Evolutionary conservation across 1,140 invertebrate genomes (phyloP).

Genomic region (Scylla paramamosain): DNA sequence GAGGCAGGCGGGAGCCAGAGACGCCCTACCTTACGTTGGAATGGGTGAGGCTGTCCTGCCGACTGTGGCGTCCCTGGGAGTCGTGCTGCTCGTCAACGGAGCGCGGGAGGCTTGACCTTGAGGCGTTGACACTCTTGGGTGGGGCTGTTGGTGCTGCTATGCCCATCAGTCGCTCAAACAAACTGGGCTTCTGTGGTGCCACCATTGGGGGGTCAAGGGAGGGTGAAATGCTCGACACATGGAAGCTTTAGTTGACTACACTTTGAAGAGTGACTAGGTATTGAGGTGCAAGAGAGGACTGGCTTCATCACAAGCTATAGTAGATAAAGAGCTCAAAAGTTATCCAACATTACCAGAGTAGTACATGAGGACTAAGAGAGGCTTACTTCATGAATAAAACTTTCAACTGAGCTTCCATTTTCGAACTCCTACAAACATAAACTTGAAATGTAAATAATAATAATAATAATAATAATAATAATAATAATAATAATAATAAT

Average conservation of each 20-base stretch:
- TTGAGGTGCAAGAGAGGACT: neutral
- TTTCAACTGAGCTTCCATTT: conserved; percentile 65
- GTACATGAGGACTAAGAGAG: neutral
- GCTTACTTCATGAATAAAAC: neutral
- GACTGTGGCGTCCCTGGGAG: conserved; percentile 68
- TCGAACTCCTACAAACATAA: conserved; percentile 69
- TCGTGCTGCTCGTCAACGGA: conserved; percentile 72
- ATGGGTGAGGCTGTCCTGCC: conserved; percentile 72
- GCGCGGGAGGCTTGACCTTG: conserved; percentile 64
- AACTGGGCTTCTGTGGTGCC: conserved; percentile 78
- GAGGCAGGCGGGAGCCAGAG: conserved; percentile 47
- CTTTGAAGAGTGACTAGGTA: neutral
- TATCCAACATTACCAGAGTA: neutral
- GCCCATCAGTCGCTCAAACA: conserved; percentile 79
- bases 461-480: too few relatives aligned
- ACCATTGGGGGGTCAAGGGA: conserved; percentile 63
- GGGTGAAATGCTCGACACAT: conserved; percentile 60
- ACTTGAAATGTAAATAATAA: too few relatives aligned
- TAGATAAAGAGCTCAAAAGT: neutral
- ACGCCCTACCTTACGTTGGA: conserved; percentile 76
- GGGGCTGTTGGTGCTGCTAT: conserved; percentile 77
- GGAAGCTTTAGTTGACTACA: conserved; percentile 61
- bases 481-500: too few relatives aligned
- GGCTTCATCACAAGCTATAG: neutral
- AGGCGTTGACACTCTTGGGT: conserved; percentile 64